phyloP scores from a whole-genome alignment of 2,888 invertebrate genomes.

The Andricus curvator region DNA sequence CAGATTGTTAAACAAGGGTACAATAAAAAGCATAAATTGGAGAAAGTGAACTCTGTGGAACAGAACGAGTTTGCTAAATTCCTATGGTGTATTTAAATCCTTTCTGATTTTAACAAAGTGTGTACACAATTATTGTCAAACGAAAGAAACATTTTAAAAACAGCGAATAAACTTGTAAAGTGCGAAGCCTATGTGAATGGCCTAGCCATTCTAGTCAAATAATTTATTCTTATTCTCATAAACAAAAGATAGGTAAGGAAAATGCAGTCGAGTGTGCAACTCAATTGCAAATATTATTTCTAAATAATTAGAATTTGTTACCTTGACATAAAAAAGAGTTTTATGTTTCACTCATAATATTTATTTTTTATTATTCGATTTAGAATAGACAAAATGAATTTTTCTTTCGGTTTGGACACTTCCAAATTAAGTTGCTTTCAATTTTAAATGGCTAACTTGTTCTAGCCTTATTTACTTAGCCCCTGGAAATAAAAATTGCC shows the following conservation, averaged over 20 bases:
- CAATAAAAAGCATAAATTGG: not conserved
- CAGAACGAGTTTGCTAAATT: not conserved
- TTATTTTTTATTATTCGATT: not conserved
- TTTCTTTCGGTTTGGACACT: not conserved
- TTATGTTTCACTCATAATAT: not conserved
- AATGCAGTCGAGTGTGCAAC: not conserved
- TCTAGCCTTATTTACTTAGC: no score
- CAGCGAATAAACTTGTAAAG: not conserved
- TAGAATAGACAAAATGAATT: not conserved
- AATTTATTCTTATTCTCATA: constrained; percentile 1
- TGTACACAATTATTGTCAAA: constrained; percentile 8
- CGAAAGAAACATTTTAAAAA: not conserved
- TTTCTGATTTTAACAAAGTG: constrained; percentile 17
- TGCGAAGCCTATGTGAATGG: not conserved
- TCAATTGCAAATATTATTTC: not conserved
- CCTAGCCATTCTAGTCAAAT: not conserved
- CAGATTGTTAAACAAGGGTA: not conserved
- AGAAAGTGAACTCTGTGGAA: not conserved
- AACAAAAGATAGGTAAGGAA: not conserved
- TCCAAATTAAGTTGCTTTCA: not conserved
- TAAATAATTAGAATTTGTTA: not conserved
- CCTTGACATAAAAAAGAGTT: not conserved
- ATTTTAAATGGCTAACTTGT: not conserved
- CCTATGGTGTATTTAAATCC: not conserved
- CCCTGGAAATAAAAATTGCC: no score